Base-by-base conservation (phyloP, 2,113 vertebrate genomes). In the Rynchops niger region DNA sequence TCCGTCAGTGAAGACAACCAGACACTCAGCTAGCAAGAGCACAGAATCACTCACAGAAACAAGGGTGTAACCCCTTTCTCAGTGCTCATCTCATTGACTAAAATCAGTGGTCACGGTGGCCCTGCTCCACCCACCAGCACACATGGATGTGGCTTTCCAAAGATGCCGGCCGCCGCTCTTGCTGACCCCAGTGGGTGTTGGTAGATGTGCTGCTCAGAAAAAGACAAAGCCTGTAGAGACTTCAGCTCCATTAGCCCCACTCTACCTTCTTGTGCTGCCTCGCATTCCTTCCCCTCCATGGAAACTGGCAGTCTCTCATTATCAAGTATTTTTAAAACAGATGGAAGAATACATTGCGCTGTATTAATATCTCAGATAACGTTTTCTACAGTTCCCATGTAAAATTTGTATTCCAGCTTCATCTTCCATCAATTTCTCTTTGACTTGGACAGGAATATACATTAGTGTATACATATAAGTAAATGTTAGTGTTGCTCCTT, bases 301-400 rank as follows among this genome's bases (percentile, higher is more conserved):
- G 93, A 87, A 91, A 96, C 91, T 66, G 81, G n/a, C 86, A 93
- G 49, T 50, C 45, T 74, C 65, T 87, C 62, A 56, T 92, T 69
- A 89, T 21, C 43, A 85, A 87, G 70, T 79, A 95, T 90, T 95
- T 93, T 80, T 73, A 80, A 95, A 89, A 82, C 62, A 82, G 91
- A 93, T 43, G 50, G 87, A 87, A 85, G 82, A 87, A 55, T 36
- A 58, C 43, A 47, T 14, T 42, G 62, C 23, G 50, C 73, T 45
- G 43, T 19, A 87, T 84, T 87, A 49, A 67, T 82, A 55, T 62
- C 84, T 58, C 45, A 17, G 52, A 71, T 69, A 72, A 47, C 0
- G 0, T 45, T 74, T 56, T 21, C 52, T 38, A 15, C 1, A 12
- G 49, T 34, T 49, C 30, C 58, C 32, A 25, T 27, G 53, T 29